phyloP scores from a whole-genome alignment of 1,140 invertebrate genomes.

The Zaprionus tsacasi region DNA sequence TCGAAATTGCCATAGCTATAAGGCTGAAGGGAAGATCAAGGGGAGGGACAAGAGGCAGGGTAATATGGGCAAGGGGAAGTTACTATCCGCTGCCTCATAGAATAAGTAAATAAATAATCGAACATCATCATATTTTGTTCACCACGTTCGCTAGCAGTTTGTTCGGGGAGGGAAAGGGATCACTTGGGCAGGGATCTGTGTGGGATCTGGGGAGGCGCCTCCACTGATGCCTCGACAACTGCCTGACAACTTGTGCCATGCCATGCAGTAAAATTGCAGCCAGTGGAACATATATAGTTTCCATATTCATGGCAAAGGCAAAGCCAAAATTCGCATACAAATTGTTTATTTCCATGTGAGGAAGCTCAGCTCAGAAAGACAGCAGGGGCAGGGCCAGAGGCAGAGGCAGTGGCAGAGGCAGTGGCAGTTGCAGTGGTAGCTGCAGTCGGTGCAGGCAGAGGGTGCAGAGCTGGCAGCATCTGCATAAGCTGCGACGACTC shows the following conservation, averaged over 20 bases:
- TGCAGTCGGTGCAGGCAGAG: too few species aligned
- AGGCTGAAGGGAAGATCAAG: not conserved
- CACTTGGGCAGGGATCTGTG: not conserved
- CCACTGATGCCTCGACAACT: constrained; percentile 27
- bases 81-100: constrained; percentile 36
- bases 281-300: constrained; percentile 28
- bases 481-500: constrained; percentile 61
- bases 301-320: constrained; percentile 40
- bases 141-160: constrained; percentile 67
- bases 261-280: constrained; percentile 24
- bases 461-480: constrained; percentile 35
- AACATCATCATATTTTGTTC: constrained; percentile 77
- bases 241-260: constrained; percentile 21
- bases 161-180: constrained; percentile 34
- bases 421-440: not conserved
- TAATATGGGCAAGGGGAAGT: too few species aligned
- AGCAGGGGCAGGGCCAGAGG: not conserved
- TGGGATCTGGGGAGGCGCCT: not conserved
- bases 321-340: constrained; percentile 79
- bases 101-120: constrained; percentile 71
- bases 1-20: constrained; percentile 27
- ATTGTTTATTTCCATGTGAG: constrained; percentile 75
- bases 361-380: constrained; percentile 33
- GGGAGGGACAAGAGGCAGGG: too few species aligned
- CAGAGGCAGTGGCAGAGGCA: not conserved